These are phyloP conservation scores for Sylvilagus bachmani DNA, from an alignment of 2,113 vertebrate species.

Conservation along the genomic window DNA sequence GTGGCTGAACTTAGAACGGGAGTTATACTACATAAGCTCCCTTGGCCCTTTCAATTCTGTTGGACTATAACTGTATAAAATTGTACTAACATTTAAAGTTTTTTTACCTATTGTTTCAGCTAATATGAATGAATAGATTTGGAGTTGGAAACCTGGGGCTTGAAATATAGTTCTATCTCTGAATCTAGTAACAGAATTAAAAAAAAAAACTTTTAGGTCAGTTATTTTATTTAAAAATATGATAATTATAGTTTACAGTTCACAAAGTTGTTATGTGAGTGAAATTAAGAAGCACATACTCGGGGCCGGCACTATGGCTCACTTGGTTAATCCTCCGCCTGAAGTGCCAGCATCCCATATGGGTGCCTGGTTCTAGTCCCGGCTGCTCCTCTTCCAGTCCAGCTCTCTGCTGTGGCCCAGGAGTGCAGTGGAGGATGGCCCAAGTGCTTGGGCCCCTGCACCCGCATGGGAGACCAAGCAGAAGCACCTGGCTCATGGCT, in stretches of 20 bases:
- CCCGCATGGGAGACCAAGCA: too few species aligned
- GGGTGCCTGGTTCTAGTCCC: too few species aligned
- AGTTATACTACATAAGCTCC: background rate
- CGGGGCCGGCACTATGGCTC: too few species aligned
- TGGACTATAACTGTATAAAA: background rate
- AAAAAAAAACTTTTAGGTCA: background rate
- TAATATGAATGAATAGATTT: background rate
- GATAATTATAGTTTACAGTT: background rate
- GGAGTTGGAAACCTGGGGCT: background rate
- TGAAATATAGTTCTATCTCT: constrained; percentile 29
- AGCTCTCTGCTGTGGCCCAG: too few species aligned
- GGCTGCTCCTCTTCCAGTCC: too few species aligned
- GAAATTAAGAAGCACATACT: background rate
- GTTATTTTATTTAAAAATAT: background rate
- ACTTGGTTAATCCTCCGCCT: too few species aligned
- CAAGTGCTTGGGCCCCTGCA: too few species aligned
- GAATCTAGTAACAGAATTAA: background rate
- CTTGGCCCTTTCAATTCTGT: background rate
- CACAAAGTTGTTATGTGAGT: background rate
- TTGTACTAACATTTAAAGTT: background rate
- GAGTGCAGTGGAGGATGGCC: too few species aligned
- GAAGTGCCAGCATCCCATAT: too few species aligned
- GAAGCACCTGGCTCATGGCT: too few species aligned
- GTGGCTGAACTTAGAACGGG: background rate
- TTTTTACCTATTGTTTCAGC: background rate